Percentiles rank a stretch among this genome's conserved stretches.
phyloP scores from a whole-genome alignment of 2,888 invertebrate species.

The Tinea semifulvella region DNA sequence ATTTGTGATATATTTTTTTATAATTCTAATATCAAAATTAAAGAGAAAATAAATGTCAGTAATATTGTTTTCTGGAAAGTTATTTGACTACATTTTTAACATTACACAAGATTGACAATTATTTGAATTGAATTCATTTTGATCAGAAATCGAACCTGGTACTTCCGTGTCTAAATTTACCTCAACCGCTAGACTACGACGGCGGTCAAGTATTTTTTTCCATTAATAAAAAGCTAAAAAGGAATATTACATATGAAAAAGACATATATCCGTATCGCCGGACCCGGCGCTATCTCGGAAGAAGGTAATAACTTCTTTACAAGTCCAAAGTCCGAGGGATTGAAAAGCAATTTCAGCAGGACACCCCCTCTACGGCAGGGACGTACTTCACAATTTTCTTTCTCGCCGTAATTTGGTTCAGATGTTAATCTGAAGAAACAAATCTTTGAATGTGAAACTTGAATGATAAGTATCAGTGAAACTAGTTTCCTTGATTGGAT shows the following conservation, averaged over 20 bases:
- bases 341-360: constrained; percentile 69
- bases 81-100: no score
- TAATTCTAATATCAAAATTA: no score
- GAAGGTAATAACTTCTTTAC: constrained; percentile 71
- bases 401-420: constrained; percentile 67
- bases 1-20: no score
- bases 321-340: constrained; percentile 70
- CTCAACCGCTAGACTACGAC: no score
- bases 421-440: constrained; percentile 67
- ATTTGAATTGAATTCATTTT: no score
- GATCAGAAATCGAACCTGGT: background rate
- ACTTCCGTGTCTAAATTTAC: no score
- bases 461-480: constrained; percentile 63
- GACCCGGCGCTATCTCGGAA: constrained; percentile 65
- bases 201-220: no score
- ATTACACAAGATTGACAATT: no score
- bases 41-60: no score
- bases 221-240: constrained; percentile 69
- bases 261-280: constrained; percentile 67
- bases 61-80: no score
- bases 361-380: constrained; percentile 60
- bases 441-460: constrained; percentile 67
- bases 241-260: constrained; percentile 68
- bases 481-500: constrained; percentile 64
- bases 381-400: constrained; percentile 59